A percentile compares a stretch with the other conserved stretches of the same genome.
Evolutionary conservation across 2,797 vertebrate genomes (phyloP).

Genomic region (Epinephelus coioides): DNA sequence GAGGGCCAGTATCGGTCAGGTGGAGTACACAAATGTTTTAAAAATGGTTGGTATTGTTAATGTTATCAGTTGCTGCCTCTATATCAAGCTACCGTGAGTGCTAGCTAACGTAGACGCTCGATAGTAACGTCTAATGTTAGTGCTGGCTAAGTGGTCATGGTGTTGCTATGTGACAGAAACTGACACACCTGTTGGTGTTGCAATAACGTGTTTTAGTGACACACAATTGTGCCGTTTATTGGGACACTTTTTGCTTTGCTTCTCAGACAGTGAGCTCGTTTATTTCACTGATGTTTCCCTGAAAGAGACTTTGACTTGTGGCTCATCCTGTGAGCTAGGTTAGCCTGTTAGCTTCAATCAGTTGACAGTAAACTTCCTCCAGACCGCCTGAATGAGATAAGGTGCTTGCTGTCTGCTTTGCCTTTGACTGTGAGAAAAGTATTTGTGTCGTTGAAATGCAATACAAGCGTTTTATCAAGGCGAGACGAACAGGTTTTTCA

Average conservation of each 20-base stretch:
- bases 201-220: not conserved
- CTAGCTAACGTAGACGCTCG: fast-evolving
- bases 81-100: not conserved
- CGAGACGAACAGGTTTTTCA: not conserved
- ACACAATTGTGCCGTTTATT: not conserved
- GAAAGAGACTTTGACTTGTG: not conserved
- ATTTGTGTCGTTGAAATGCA: not conserved
- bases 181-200: constrained; percentile 53
- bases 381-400: not conserved
- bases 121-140: constrained; percentile 10
- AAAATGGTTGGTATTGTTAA: fast-evolving
- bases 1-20: not conserved
- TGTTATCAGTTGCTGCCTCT: not conserved
- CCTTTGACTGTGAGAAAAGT: not conserved
- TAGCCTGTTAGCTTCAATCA: constrained; percentile 32
- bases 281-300: not conserved
- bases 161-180: constrained; percentile 7
- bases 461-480: too few relatives aligned
- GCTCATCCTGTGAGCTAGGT: not conserved
- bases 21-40: not conserved
- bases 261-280: not conserved
- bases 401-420: not conserved
- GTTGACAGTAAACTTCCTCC: constrained; percentile 34
- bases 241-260: not conserved
- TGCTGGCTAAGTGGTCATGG: not conserved